These are phyloP conservation scores for Chauna torquata DNA, from an alignment of 2,113 vertebrate species.

Conservation along the genomic window DNA sequence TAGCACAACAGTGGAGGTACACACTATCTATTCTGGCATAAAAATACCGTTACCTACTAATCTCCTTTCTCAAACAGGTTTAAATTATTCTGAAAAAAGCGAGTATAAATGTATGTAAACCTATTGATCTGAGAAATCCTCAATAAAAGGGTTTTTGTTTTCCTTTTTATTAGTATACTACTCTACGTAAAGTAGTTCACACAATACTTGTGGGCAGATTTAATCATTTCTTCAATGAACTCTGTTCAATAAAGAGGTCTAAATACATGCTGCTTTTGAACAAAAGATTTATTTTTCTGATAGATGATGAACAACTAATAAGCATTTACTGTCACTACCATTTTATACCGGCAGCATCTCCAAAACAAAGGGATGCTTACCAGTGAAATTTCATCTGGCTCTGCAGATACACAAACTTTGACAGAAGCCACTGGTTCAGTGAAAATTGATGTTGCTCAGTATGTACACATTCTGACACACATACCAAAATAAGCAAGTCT, in stretches of 20 bases:
- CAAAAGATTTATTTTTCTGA: background rate
- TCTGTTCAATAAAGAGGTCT: background rate
- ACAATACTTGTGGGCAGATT: background rate
- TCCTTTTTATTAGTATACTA: background rate
- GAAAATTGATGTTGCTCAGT: background rate
- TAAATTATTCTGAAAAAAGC: background rate
- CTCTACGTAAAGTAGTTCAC: background rate
- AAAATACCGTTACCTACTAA: background rate
- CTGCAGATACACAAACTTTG: background rate
- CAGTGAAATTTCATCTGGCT: background rate
- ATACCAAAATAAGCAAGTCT: background rate
- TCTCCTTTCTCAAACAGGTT: background rate
- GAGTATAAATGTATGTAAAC: background rate
- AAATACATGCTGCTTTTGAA: background rate
- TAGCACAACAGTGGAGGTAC: background rate
- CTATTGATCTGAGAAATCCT: background rate
- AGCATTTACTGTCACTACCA: background rate
- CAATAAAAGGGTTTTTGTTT: rapidly evolving
- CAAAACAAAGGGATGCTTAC: background rate
- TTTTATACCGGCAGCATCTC: background rate
- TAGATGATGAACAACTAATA: background rate
- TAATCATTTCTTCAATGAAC: background rate
- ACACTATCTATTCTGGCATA: background rate
- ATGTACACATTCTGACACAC: background rate
- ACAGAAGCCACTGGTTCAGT: background rate